These are phyloP conservation scores for Dendronephthya gigantea DNA, from an alignment of 64 coral and sea anemone species.

Conservation along the genomic window DNA sequence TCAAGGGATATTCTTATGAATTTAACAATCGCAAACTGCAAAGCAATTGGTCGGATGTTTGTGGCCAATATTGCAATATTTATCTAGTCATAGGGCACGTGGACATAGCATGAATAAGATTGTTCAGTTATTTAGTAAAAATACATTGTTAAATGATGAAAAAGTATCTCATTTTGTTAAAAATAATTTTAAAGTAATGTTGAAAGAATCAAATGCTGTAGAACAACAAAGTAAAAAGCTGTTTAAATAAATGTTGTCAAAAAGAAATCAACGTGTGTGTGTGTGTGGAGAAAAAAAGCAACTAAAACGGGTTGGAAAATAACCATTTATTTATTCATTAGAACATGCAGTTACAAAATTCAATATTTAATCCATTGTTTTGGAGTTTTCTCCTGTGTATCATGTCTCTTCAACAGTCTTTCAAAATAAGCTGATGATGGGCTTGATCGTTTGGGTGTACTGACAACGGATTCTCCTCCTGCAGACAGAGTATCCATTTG, in stretches of 20 bases:
- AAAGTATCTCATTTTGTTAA: constrained; percentile 2
- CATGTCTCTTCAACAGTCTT: too few relatives aligned
- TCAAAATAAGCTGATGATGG: neutral
- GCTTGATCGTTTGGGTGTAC: neutral
- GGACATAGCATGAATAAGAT: neutral
- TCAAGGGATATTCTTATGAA: neutral
- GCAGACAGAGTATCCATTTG: neutral
- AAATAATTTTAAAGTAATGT: neutral
- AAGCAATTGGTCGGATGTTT: neutral
- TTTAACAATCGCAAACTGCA: neutral
- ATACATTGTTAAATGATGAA: neutral
- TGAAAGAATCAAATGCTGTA: neutral
- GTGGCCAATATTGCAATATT: neutral
- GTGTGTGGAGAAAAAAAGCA: neutral
- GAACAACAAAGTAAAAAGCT: neutral
- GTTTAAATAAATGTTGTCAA: neutral
- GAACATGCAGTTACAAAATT: too few relatives aligned
- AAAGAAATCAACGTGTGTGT: neutral
- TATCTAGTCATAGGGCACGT: too few relatives aligned
- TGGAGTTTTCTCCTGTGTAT: neutral
- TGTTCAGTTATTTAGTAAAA: neutral
- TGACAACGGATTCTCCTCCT: neutral
- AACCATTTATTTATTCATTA: too few relatives aligned
- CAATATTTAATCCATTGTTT: too few relatives aligned
- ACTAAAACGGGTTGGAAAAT: neutral